phyloP scores from a whole-genome alignment of 1,140 invertebrate species.

The Physella acuta region DNA sequence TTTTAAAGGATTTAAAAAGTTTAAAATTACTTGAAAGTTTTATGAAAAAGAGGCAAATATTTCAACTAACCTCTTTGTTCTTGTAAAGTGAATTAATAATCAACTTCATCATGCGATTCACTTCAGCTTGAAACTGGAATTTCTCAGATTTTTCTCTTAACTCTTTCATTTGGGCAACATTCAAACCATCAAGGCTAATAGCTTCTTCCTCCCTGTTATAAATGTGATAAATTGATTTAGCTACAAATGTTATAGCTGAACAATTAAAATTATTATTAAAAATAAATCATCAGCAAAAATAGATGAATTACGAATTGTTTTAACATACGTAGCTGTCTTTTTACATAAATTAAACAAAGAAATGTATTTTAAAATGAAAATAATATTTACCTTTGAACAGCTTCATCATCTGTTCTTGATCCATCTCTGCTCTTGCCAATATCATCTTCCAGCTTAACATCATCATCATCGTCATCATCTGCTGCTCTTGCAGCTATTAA shows the following conservation, averaged over 20 bases:
- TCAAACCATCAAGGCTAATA: constrained; percentile 93
- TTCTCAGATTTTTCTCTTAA: constrained; percentile 89
- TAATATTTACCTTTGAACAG: constrained; percentile 65
- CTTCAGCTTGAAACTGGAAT: constrained; percentile 89
- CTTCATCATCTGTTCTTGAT: constrained; percentile 72
- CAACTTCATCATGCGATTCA: constrained; percentile 99
- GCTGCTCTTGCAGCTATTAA: constrained; percentile 32
- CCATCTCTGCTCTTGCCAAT: constrained; percentile 78
- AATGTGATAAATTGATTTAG: background rate
- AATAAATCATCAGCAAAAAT: background rate
- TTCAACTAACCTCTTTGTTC: constrained; percentile 91
- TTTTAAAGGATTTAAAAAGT: background rate
- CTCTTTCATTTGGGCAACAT: constrained; percentile 87
- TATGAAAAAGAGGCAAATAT: background rate
- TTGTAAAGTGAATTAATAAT: constrained; percentile 98
- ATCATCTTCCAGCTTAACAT: constrained; percentile 69
- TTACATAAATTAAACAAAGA: background rate
- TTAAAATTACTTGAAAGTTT: background rate
- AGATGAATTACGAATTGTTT: background rate
- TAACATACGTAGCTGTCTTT: background rate
- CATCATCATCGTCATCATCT: constrained; percentile 41
- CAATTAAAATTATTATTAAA: background rate
- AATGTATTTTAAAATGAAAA: background rate
- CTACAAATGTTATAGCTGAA: background rate
- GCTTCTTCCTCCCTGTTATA: constrained; percentile 85